Percentiles rank a stretch among this genome's conserved stretches.
Conservation (phyloP, 2,113 vertebrate species). For the Dasyornis broadbenti region DNA sequence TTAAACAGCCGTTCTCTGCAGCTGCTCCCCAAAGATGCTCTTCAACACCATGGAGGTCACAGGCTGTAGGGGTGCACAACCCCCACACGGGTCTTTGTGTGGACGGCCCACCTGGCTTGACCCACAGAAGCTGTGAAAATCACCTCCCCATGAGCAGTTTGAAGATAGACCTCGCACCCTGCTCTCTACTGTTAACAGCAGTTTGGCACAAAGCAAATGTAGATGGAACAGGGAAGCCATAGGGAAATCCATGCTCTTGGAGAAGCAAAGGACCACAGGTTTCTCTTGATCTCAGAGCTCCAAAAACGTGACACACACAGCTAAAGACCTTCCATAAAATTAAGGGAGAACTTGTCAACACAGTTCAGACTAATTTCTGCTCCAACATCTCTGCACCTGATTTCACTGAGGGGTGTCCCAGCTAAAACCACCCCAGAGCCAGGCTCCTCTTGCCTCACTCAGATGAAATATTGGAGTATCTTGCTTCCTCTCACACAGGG, state of each 20-base stretch:
- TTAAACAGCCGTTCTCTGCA: not conserved
- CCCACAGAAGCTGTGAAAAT: not conserved
- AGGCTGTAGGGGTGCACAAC: not conserved
- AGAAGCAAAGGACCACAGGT: not conserved
- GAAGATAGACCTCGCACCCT: not conserved
- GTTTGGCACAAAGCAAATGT: not conserved
- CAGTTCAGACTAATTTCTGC: not conserved
- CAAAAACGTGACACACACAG: not conserved
- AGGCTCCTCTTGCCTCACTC: accelerated
- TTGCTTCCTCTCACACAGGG: not conserved
- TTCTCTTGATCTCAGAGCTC: not conserved
- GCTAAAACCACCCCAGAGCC: not conserved
- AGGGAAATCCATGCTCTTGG: not conserved
- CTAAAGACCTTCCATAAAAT: not conserved
- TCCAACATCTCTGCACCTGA: not conserved
- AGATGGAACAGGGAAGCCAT: not conserved
- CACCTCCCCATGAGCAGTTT: not conserved
- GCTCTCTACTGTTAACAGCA: not conserved
- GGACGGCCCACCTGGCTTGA: not conserved
- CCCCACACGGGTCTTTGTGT: not conserved
- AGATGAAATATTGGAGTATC: not conserved
- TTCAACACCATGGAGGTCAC: accelerated
- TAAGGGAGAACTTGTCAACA: not conserved
- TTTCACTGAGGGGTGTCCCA: not conserved
- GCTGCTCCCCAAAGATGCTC: not conserved